Evolutionary conservation across 2,888 invertebrate genomes (phyloP), one percentile per base, ranked within the genome.

Genomic region (Cyaniris semiargus): DNA sequence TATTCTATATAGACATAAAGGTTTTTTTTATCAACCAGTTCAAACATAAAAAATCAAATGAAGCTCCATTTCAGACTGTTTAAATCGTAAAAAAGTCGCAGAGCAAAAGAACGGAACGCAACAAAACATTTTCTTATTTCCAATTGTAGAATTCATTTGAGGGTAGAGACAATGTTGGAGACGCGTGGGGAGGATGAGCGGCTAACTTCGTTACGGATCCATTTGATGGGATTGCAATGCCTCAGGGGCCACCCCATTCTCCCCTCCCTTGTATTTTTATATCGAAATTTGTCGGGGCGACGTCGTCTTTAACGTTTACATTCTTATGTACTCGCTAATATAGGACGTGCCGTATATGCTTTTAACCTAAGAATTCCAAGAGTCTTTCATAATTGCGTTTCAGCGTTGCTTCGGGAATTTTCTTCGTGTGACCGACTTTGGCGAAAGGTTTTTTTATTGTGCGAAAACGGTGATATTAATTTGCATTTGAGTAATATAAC

Each of bases 161-260:
- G 94, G 93, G 93, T 90, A 94, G 94, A 93, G 94, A 94, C 94
- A 94, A 94, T 93, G 94, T 91, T 89, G 93, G 91, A 86, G 91
- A 90, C 90, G 91, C 93, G 93, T 90, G 93, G 94, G 94, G 93
- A 91, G 94, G 94, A 93, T 93, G 94, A 93, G 89, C 93, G 91
- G 94, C 95, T 96, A 96, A 96, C 96, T 95, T 95, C 95, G 95
- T 96, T 96, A 96, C 95, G 95, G 95, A 96, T 96, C 96, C 96
- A 96, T 96, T 96, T 96, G 96, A 96, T 96, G 96, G 96, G 95
- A 95, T 96, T 95, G 95, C 94, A 94, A 94, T 93, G 93, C 93
- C 93, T 92, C 91, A 90, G 93, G 93, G 93, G 92, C 91, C 89
- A 84, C 89, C 90, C 86, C 80, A 80, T 84, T 84, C 85, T 83